Conservation (phyloP, 1,140 invertebrate species). For the Ptiloglossa arizonensis region DNA sequence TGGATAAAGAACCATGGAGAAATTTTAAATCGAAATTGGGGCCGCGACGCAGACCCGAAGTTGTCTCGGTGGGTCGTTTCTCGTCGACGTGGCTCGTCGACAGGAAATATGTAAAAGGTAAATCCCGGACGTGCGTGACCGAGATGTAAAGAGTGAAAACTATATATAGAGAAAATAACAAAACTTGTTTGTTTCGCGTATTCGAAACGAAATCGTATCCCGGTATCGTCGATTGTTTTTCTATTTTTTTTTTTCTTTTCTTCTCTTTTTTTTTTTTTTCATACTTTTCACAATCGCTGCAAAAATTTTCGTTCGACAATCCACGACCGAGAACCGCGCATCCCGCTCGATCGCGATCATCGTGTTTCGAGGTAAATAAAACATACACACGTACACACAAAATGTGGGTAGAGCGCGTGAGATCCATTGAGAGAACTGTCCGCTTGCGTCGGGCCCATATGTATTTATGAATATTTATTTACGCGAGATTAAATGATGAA, state of each 20-base stretch:
- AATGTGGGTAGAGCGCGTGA: not conserved
- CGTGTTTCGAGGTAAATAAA: not conserved
- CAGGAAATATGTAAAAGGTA: not conserved
- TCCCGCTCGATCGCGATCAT: not conserved
- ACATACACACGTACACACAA: constrained; percentile 1
- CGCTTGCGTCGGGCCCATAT: constrained; percentile 55
- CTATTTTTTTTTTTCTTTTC: no score
- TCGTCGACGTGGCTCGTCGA: not conserved
- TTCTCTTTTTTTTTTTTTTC: no score
- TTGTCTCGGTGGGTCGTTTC: constrained; percentile 46
- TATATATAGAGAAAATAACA: not conserved
- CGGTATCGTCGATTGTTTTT: no score
- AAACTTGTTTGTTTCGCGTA: not conserved
- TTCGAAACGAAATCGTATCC: not conserved
- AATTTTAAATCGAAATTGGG: constrained; percentile 69
- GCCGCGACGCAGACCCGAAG: constrained; percentile 41
- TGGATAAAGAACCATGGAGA: constrained; percentile 70
- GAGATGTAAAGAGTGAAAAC: no score
- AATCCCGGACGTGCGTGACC: not conserved
- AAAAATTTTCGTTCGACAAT: not conserved
- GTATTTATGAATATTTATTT: constrained; percentile 76
- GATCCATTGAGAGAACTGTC: constrained; percentile 38
- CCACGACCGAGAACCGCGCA: not conserved
- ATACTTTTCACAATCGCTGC: no score
- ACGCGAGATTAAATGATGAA: constrained; percentile 61